Evolutionary conservation across 1,140 invertebrate species (phyloP), one percentile per base, ranked within the genome.

Genomic region (Conus ventricosus): DNA sequence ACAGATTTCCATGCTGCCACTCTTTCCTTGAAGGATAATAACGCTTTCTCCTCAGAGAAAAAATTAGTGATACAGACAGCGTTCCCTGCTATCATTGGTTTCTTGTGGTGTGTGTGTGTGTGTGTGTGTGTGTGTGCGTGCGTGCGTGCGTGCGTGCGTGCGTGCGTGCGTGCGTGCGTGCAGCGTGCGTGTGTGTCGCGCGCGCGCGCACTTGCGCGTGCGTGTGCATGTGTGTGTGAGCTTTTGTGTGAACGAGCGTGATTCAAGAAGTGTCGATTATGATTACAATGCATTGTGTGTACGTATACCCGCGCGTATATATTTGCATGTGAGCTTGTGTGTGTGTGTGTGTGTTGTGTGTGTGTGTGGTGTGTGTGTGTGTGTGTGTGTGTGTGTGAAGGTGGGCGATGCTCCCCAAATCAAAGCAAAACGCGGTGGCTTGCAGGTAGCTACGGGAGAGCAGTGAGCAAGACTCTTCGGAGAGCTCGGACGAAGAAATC

Each of bases 401-500:
- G 57, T 0, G 8, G 57, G 15, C 15, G 57, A 60, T 60, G 5
- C 57, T 11, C 57, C 15, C 8, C 57, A 11, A 15, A 8, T 60
- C 8, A 1, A 60, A 15, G 1, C 8, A 11, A 60, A 60, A 60
- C 39, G 23, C 17, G 27, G 57, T 85, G 57, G n/a, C 10, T 85
- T 91, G 54, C 85, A 93, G 92, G 90, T n/a, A 93, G 91, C 80
- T 94, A 94, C 90, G 93, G 93, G 94, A 95, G 80, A 94, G 93
- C 88, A 94, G 92, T 90, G 94, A 94, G 20, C 94, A 94, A 80
- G 94, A 95, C 53, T 92, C 93, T 1, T 92, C 93, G 17, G 92
- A 92, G 60, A 93, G 93, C 71, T 94, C 94, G 7, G 94, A 94
- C 11, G 94, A 95, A 89, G 94, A 95, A 57, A 90, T 94, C 54